These are phyloP conservation scores for Zonotrichia leucophrys DNA, from an alignment of 2,113 vertebrate species.

Conservation along the genomic window DNA sequence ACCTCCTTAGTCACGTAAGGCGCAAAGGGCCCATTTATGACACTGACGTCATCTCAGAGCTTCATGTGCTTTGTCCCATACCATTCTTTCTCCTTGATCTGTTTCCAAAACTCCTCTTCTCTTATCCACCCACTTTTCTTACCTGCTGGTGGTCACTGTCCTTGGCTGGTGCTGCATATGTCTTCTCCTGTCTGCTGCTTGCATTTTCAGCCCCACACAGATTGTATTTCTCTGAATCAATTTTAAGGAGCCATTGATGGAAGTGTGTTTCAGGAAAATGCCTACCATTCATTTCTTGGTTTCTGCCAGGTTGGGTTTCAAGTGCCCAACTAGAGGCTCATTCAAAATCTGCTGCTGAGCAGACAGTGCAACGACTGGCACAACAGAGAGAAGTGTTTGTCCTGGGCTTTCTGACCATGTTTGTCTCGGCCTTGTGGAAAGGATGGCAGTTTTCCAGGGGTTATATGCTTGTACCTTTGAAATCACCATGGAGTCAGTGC, in stretches of 20 bases:
- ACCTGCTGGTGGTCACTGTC: background rate
- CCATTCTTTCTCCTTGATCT: background rate
- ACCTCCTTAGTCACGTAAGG: background rate
- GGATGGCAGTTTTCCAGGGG: background rate
- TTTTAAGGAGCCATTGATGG: background rate
- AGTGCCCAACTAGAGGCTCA: background rate
- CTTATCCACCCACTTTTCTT: background rate
- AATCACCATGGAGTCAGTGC: background rate
- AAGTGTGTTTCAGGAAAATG: background rate
- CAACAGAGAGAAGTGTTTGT: background rate
- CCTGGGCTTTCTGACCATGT: background rate
- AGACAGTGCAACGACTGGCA: background rate
- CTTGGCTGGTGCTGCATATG: background rate
- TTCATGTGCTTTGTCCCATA: background rate
- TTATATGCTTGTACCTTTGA: background rate
- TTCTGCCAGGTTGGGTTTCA: background rate
- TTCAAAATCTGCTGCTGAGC: background rate
- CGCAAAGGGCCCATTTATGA: background rate
- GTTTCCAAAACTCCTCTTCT: background rate
- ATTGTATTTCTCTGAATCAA: background rate
- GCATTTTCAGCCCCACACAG: background rate
- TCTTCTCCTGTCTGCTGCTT: background rate
- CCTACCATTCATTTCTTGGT: background rate
- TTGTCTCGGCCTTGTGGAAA: background rate
- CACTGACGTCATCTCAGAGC: background rate